Conservation (phyloP, 2,888 invertebrate species). For the Scaptomyza caliginosa region DNA sequence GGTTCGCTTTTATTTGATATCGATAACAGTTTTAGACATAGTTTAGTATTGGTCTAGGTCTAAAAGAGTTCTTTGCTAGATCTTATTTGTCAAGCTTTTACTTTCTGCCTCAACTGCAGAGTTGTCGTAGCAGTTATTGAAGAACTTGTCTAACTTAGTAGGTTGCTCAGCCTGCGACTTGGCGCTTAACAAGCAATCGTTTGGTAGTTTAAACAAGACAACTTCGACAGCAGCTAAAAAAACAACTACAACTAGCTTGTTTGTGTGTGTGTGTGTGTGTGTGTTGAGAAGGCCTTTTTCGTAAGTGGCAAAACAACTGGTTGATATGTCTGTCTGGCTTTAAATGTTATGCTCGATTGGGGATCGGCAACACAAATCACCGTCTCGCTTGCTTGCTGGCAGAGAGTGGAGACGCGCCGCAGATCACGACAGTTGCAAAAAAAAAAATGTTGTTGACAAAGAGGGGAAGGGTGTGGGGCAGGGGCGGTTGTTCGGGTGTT, state of each 20-base stretch:
- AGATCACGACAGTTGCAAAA: constrained; percentile 33
- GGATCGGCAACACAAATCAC: constrained; percentile 54
- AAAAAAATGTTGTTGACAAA: constrained; percentile 10
- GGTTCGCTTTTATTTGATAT: neutral
- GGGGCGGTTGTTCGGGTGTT: constrained; percentile 6
- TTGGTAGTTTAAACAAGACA: constrained; percentile 27
- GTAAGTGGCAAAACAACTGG: constrained; percentile 61
- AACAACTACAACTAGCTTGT: constrained; percentile 10
- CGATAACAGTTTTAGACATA: no score
- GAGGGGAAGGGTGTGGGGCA: neutral
- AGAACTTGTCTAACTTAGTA: constrained; percentile 33
- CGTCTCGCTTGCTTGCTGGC: constrained; percentile 21
- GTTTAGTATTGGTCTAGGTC: no score
- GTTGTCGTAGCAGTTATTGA: constrained; percentile 1
- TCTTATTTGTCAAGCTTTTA: neutral
- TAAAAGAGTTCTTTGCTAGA: neutral
- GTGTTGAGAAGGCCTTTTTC: constrained; percentile 23
- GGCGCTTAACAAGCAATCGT: constrained; percentile 11
- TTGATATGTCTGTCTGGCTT: constrained; percentile 37
- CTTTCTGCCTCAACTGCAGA: neutral
- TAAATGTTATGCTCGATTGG: constrained; percentile 75
- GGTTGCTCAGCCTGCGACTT: neutral
- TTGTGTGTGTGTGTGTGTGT: constrained; percentile 10
- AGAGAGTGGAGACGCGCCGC: constrained; percentile 6
- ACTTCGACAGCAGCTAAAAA: constrained; percentile 12